These are phyloP conservation scores for Aythya baeri DNA, from an alignment of 2,113 vertebrate genomes.

Conservation along the genomic window DNA sequence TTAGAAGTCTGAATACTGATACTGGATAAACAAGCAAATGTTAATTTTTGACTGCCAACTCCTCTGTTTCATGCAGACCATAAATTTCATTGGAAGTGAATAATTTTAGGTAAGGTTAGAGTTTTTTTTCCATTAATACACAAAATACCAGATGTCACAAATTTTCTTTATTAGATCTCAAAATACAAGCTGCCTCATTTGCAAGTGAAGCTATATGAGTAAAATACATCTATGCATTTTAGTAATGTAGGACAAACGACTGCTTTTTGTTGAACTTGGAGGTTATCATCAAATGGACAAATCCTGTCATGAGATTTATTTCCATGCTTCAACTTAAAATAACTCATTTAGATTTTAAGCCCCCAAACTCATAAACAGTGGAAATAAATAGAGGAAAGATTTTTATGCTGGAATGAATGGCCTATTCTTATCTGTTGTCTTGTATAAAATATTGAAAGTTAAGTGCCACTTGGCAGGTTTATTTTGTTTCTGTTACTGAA, in stretches of 20 bases:
- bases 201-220: background rate
- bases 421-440: background rate
- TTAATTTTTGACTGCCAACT: background rate
- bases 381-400: background rate
- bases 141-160: background rate
- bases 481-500: slow-evolving; percentile 7
- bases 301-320: background rate
- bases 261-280: background rate
- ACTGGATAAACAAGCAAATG: background rate
- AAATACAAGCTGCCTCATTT: slow-evolving; percentile 5
- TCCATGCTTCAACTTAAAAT: background rate
- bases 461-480: background rate
- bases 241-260: background rate
- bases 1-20: background rate
- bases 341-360: background rate
- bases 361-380: background rate
- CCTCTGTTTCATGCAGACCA: background rate
- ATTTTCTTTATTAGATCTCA: background rate
- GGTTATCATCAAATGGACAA: background rate
- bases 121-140: background rate
- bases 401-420: background rate
- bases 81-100: background rate
- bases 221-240: slow-evolving; percentile 8
- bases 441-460: background rate
- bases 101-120: background rate